A percentile compares a stretch with the other conserved stretches of the same genome.
These are phyloP conservation scores for Indicator indicator DNA, from an alignment of 2,113 vertebrate species.

Conservation along the genomic window DNA sequence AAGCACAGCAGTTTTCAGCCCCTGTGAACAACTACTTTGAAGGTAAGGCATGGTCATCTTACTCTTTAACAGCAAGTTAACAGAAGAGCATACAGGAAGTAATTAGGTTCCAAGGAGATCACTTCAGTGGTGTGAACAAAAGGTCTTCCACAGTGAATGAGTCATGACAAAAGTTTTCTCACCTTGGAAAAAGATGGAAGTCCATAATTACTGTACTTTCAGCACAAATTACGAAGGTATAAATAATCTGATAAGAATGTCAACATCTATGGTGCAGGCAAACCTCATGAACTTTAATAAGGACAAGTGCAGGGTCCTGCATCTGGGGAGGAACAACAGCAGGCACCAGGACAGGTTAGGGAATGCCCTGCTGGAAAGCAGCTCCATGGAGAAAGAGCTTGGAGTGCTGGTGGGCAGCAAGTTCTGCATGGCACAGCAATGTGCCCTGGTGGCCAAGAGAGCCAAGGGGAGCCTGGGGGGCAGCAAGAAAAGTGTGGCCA, in stretches of 20 bases:
- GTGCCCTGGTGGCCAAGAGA: too few relatives aligned
- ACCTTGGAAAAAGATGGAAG: neutral
- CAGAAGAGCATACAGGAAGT: neutral
- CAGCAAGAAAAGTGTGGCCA: too few relatives aligned
- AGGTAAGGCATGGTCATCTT: neutral
- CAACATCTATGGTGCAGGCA: neutral
- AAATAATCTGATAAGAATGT: neutral
- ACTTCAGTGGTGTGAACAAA: neutral
- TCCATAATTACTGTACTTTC: neutral
- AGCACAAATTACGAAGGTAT: neutral
- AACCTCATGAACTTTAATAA: too few relatives aligned
- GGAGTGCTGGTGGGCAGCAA: too few relatives aligned
- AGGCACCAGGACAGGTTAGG: too few relatives aligned
- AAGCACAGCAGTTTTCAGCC: neutral
- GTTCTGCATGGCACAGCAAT: too few relatives aligned
- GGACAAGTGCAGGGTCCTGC: too few relatives aligned
- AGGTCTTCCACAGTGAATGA: neutral
- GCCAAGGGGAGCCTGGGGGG: too few relatives aligned
- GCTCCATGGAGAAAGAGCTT: too few relatives aligned
- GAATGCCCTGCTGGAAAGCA: too few relatives aligned
- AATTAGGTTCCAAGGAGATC: neutral
- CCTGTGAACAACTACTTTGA: neutral
- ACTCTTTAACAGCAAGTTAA: slow-evolving; percentile 1
- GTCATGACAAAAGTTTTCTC: neutral
- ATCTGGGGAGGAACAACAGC: too few relatives aligned